These are phyloP conservation scores for Ceratina japonica DNA, from an alignment of 1,140 invertebrate genomes.

Conservation along the genomic window DNA sequence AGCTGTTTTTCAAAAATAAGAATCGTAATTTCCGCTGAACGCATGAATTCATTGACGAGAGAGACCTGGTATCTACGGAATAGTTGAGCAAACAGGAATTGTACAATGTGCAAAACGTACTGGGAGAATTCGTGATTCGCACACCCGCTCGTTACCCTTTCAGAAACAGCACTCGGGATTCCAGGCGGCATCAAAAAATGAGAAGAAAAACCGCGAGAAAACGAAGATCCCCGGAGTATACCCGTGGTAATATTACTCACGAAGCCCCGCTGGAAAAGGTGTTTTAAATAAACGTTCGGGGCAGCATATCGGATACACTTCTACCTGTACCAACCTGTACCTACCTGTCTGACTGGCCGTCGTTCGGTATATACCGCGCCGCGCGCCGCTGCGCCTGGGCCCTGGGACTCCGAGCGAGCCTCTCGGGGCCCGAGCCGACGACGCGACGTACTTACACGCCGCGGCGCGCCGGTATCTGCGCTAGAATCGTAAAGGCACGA, in stretches of 20 bases:
- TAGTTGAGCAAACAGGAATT: neutral
- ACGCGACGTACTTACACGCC: slow-evolving; percentile 26
- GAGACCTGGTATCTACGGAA: neutral
- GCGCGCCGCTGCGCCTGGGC: no score
- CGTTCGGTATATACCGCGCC: slow-evolving; percentile 31
- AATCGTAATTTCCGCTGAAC: slow-evolving; percentile 23
- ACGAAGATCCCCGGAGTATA: slow-evolving; percentile 8
- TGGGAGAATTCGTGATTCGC: neutral
- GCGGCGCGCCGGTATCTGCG: slow-evolving; percentile 63
- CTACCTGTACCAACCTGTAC: slow-evolving; percentile 59
- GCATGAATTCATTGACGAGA: neutral
- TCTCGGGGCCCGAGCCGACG: neutral
- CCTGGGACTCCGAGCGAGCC: no score
- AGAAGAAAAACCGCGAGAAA: slow-evolving; percentile 4
- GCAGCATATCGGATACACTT: slow-evolving; percentile 46
- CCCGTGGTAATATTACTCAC: slow-evolving; percentile 37
- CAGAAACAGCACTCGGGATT: neutral
- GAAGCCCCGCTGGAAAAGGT: slow-evolving; percentile 29
- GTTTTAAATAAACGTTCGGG: slow-evolving; percentile 50
- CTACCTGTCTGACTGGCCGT: slow-evolving; percentile 63
- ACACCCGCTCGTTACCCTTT: slow-evolving; percentile 3
- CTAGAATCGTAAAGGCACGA: slow-evolving; percentile 72
- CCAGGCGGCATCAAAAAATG: neutral
- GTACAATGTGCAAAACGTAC: neutral
- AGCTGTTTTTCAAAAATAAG: slow-evolving; percentile 31